Percentiles rank a stretch among this genome's conserved stretches.
phyloP scores from a whole-genome alignment of 2,797 vertebrate genomes.

The Phalloptychus januarius region DNA sequence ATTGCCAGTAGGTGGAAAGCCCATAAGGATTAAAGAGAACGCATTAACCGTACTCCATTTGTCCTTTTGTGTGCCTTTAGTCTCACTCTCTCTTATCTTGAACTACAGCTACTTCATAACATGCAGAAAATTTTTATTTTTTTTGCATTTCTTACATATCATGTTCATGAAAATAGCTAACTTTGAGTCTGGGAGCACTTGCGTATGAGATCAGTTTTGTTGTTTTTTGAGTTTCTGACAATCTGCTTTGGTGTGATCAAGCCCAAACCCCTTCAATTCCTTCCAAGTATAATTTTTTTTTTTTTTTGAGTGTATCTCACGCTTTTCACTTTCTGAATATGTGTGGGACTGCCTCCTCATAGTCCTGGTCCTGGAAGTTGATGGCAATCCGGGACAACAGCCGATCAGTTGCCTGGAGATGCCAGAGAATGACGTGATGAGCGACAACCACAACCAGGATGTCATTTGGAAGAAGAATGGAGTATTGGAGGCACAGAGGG shows the following conservation, averaged over 20 bases:
- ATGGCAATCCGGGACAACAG: constrained; percentile 38
- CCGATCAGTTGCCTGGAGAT: constrained; percentile 56
- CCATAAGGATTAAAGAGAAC: neutral
- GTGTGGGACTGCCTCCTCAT: constrained; percentile 14
- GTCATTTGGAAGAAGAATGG: constrained; percentile 69
- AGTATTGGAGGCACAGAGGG: constrained; percentile 24
- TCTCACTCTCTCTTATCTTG: neutral
- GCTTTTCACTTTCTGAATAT: neutral
- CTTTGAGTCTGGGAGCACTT: neutral
- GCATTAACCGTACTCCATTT: neutral
- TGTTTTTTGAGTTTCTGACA: neutral
- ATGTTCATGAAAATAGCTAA: neutral
- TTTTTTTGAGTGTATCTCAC: neutral
- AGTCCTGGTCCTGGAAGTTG: constrained; percentile 70
- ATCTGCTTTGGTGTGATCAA: neutral
- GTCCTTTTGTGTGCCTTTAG: neutral
- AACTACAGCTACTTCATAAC: neutral
- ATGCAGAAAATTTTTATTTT: neutral
- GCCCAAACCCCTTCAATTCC: neutral
- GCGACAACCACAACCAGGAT: constrained; percentile 7
- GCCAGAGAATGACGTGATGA: constrained; percentile 4
- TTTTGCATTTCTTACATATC: neutral
- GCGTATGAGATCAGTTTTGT: neutral
- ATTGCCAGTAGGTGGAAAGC: neutral
- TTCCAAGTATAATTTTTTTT: neutral